Evolutionary conservation across 2,113 vertebrate species (phyloP).

Genomic region (Copsychus sechellarum): DNA sequence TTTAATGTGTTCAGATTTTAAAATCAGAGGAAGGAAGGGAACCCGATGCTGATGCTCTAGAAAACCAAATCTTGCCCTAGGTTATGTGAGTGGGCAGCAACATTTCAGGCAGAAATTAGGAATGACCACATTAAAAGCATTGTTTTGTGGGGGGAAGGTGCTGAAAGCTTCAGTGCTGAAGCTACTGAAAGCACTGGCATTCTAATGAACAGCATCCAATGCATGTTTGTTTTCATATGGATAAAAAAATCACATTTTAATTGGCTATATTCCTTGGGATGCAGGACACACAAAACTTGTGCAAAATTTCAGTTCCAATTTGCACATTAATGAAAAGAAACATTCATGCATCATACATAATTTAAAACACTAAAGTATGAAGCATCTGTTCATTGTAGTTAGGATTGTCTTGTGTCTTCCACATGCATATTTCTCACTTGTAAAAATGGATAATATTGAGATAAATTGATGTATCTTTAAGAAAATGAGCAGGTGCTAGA

Average conservation of each 20-base stretch:
- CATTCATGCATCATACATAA: slow-evolving; percentile 31
- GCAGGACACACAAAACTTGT: not conserved
- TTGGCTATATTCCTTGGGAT: not conserved
- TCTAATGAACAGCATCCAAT: not conserved
- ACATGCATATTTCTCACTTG: not conserved
- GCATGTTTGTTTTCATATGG: not conserved
- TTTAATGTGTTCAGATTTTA: not conserved
- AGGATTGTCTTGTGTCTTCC: slow-evolving; percentile 5
- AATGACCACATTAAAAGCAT: not conserved
- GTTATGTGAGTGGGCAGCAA: not conserved
- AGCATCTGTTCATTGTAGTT: slow-evolving; percentile 37
- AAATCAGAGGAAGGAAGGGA: not conserved
- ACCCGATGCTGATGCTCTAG: not conserved
- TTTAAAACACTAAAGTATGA: slow-evolving; percentile 41
- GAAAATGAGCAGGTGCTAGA: slow-evolving; percentile 17
- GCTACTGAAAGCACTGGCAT: not conserved
- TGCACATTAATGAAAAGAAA: slow-evolving; percentile 40
- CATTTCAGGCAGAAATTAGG: not conserved
- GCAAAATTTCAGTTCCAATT: slow-evolving; percentile 24
- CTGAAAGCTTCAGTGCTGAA: no score
- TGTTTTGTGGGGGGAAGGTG: not conserved
- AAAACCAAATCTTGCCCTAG: not conserved
- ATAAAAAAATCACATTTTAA: not conserved
- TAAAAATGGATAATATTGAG: slow-evolving; percentile 14
- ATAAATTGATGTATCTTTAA: slow-evolving; percentile 43